A percentile compares a stretch with the other conserved stretches of the same genome.
These are phyloP conservation scores for Scomber scombrus DNA, from an alignment of 2,113 vertebrate genomes.

Conservation along the genomic window DNA sequence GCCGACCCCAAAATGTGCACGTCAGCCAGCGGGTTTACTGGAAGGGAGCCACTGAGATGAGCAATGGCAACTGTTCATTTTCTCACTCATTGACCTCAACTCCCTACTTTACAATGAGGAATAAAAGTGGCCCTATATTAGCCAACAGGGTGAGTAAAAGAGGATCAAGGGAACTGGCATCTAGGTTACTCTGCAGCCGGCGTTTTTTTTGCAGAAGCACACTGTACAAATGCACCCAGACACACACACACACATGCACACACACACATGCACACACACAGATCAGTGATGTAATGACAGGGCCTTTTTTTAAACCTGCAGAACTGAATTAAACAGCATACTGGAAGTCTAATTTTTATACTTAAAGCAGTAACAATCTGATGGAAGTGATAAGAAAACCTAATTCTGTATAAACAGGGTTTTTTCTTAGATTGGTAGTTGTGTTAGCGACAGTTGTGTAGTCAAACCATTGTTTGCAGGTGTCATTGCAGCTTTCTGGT, in stretches of 20 bases:
- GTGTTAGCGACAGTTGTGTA: neutral
- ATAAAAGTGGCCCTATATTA: constrained; percentile 48
- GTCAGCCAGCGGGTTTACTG: constrained; percentile 58
- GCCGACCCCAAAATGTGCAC: constrained; percentile 43
- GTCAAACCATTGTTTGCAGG: neutral
- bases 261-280: constrained; percentile 15
- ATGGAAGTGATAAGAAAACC: neutral
- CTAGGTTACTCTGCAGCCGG: constrained; percentile 22
- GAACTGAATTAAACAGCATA: neutral
- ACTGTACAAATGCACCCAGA: constrained; percentile 17
- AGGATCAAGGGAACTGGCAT: constrained; percentile 25
- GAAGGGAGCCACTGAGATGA: constrained; percentile 65
- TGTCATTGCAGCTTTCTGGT: neutral
- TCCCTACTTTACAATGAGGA: constrained; percentile 71
- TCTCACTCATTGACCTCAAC: constrained; percentile 77
- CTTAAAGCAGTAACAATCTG: neutral
- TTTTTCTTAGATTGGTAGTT: too few species aligned
- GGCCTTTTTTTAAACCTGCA: too few species aligned
- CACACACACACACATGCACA: constrained; percentile 16
- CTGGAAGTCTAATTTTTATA: neutral
- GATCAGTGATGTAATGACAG: neutral
- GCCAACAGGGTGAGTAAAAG: constrained; percentile 28
- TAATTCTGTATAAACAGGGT: too few species aligned
- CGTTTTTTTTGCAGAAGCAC: constrained; percentile 19
- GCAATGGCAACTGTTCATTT: constrained; percentile 78